Conservation (phyloP, 2,797 vertebrate species). For the Erpetoichthys calabaricus region DNA sequence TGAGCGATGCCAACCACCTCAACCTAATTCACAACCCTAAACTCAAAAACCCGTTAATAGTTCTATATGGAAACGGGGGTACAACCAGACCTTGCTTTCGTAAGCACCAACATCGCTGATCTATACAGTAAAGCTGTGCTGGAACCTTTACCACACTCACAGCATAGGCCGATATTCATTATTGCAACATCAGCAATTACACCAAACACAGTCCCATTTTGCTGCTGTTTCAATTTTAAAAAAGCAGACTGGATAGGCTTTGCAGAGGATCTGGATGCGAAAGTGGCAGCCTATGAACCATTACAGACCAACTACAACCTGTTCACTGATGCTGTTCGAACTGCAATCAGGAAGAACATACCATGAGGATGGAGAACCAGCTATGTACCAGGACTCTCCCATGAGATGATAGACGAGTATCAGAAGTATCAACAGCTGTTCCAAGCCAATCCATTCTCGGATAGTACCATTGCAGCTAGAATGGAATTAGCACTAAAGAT, state of each 20-base stretch:
- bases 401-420: background rate
- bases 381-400: background rate
- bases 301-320: background rate
- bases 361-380: background rate
- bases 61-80: background rate
- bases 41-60: background rate
- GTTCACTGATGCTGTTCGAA: background rate
- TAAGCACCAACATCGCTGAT: background rate
- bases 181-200: background rate
- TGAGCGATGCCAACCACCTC: background rate
- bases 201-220: background rate
- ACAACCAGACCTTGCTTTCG: background rate
- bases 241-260: background rate
- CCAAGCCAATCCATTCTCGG: background rate
- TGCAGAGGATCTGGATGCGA: background rate
- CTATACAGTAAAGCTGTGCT: background rate
- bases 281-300: background rate
- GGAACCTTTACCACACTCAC: background rate
- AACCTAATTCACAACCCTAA: background rate
- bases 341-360: background rate
- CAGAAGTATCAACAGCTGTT: background rate
- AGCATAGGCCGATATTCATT: background rate
- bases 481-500: background rate
- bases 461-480: background rate
- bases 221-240: background rate